Evolutionary conservation across 23 tunicate genomes (phyloP).

Genomic region (Oikopleura dioica): DNA sequence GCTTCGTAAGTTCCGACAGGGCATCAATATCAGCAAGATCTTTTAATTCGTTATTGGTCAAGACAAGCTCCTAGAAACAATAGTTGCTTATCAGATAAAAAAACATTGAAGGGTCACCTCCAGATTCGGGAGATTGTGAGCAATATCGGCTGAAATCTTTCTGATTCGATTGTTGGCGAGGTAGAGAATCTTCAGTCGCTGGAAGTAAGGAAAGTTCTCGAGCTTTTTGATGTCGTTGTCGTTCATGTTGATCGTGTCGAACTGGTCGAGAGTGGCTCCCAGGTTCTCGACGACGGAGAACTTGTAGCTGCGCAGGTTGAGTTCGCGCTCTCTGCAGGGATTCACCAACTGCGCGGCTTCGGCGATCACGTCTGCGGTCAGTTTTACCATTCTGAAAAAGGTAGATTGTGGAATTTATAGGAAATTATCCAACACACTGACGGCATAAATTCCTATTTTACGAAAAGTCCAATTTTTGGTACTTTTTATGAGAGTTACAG

Average conservation of each 20-base stretch:
- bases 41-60: slow-evolving; percentile 56
- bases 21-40: slow-evolving; percentile 41
- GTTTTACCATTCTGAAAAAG: slow-evolving; percentile 71
- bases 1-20: slow-evolving; percentile 32
- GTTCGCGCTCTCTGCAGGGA: slow-evolving; percentile 65
- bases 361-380: slow-evolving; percentile 63
- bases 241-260: slow-evolving; percentile 65
- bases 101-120: background rate
- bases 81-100: background rate
- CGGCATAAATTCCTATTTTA: too few relatives aligned
- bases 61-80: slow-evolving; percentile 28
- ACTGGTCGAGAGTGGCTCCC: slow-evolving; percentile 90
- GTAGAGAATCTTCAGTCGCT: slow-evolving; percentile 31
- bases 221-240: slow-evolving; percentile 78
- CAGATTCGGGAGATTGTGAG: background rate
- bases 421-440: too few relatives aligned
- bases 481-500: too few relatives aligned
- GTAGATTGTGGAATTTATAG: too few relatives aligned
- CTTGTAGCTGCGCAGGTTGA: slow-evolving; percentile 35
- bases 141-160: slow-evolving; percentile 13
- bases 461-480: too few relatives aligned
- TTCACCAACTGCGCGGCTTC: slow-evolving; percentile 72
- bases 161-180: slow-evolving; percentile 79
- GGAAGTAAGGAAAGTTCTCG: slow-evolving; percentile 60
- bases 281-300: slow-evolving; percentile 52